Conservation (phyloP, 2,888 invertebrate genomes). For the Luffia ferchaultella region DNA sequence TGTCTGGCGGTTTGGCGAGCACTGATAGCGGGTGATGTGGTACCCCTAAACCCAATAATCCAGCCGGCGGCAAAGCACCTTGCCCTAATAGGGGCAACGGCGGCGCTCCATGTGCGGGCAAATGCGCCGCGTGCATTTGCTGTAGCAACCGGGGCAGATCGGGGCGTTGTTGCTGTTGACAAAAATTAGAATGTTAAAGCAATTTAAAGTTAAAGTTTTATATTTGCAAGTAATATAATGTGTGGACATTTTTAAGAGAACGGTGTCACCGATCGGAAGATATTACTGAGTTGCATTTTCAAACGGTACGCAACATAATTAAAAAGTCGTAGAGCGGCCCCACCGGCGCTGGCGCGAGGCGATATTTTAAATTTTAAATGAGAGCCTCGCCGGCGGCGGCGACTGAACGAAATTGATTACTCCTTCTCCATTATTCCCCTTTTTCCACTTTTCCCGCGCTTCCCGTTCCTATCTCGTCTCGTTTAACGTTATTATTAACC, state of each 20-base stretch:
- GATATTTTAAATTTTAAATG: conserved; percentile 65
- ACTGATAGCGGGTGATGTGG: conserved; percentile 80
- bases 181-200: conserved; percentile 7
- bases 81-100: conserved; percentile 68
- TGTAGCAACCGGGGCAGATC: conserved; percentile 85
- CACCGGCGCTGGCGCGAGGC: conserved; percentile 40
- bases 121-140: conserved; percentile 93
- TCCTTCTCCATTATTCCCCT: conserved; percentile 63
- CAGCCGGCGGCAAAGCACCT: conserved; percentile 62
- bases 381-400: conserved; percentile 45
- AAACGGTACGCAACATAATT: conserved; percentile 54
- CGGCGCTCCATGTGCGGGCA: conserved; percentile 77
- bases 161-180: conserved; percentile 82
- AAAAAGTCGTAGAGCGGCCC: conserved; percentile 57
- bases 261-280: background rate
- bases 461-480: conserved; percentile 50
- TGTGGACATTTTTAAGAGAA: background rate
- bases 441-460: conserved; percentile 53
- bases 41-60: conserved; percentile 73
- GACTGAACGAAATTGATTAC: conserved; percentile 65
- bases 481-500: conserved; percentile 57
- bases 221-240: background rate
- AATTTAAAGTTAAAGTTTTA: background rate
- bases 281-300: conserved; percentile 29
- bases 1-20: conserved; percentile 79